A percentile compares a stretch with the other conserved stretches of the same genome.
These are phyloP conservation scores for Tryphoninae sp. DNA, from an alignment of 2,888 invertebrate species.

Conservation along the genomic window DNA sequence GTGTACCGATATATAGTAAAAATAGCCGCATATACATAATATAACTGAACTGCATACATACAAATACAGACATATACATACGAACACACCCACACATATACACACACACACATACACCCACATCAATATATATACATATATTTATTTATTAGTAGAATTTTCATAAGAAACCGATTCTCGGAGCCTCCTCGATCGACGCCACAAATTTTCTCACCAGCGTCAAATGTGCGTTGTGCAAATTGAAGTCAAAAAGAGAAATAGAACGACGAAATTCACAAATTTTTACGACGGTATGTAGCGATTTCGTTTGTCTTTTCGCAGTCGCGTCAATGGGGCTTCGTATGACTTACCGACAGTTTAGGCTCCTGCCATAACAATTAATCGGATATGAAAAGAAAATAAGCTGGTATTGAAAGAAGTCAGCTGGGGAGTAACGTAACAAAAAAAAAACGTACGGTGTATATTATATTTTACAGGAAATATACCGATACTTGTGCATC, in stretches of 20 bases:
- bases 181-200: constrained; percentile 65
- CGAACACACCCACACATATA: constrained; percentile 67
- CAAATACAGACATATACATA: constrained; percentile 44
- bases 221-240: constrained; percentile 65
- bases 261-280: constrained; percentile 58
- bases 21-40: constrained; percentile 76
- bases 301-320: constrained; percentile 37
- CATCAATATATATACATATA: constrained; percentile 70
- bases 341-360: constrained; percentile 72
- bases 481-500: constrained; percentile 69
- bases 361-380: constrained; percentile 70
- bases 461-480: constrained; percentile 73
- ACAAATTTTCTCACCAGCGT: constrained; percentile 21
- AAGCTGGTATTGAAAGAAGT: constrained; percentile 50
- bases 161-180: constrained; percentile 70
- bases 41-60: constrained; percentile 75
- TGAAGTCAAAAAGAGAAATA: constrained; percentile 44
- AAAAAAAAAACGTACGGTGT: constrained; percentile 66
- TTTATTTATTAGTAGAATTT: constrained; percentile 79
- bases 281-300: constrained; percentile 33
- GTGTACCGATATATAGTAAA: constrained; percentile 72
- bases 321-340: constrained; percentile 33
- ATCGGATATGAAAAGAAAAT: constrained; percentile 62
- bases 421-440: constrained; percentile 58
- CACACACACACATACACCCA: constrained; percentile 63